A percentile compares a stretch with the other conserved stretches of the same genome.
phyloP scores from a whole-genome alignment of 1,140 invertebrate species.

The Aphis gossypii region DNA sequence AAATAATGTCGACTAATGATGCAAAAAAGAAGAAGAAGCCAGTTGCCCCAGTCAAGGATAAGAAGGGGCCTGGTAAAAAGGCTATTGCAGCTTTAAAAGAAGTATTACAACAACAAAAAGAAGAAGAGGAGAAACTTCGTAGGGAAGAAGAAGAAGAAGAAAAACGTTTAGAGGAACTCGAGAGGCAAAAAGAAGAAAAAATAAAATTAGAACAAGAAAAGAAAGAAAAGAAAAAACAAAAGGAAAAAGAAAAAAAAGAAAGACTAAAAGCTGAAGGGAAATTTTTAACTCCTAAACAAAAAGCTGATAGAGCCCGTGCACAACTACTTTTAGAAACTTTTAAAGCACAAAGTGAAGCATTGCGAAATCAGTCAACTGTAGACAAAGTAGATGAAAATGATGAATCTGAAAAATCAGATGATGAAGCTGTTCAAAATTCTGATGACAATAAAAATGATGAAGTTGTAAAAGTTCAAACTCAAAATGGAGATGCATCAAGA shows the following conservation, averaged over 20 bases:
- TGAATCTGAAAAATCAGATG: conserved; percentile 59
- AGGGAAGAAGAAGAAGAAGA: conserved; percentile 70
- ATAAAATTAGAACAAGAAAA: conserved; percentile 82
- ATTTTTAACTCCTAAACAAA: conserved; percentile 90
- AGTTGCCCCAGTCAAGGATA: conserved; percentile 37
- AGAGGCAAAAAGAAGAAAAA: conserved; percentile 75
- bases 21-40: conserved; percentile 45
- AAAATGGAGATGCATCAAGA: neutral
- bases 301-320: conserved; percentile 84
- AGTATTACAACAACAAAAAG: conserved; percentile 63
- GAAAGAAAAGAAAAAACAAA: conserved; percentile 91
- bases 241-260: conserved; percentile 93
- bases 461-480: conserved; percentile 3
- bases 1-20: conserved; percentile 41
- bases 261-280: conserved; percentile 94
- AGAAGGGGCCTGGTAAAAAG: conserved; percentile 60
- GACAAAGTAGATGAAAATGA: conserved; percentile 68
- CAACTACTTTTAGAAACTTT: conserved; percentile 87
- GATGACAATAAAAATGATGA: conserved; percentile 59
- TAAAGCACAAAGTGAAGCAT: conserved; percentile 79
- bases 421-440: conserved; percentile 46
- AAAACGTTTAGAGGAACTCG: conserved; percentile 85
- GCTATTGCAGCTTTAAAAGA: conserved; percentile 61
- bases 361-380: conserved; percentile 73
- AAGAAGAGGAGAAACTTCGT: conserved; percentile 72